Base-by-base conservation (phyloP, 2,888 invertebrate genomes). In the Brassicogethes aeneus region DNA sequence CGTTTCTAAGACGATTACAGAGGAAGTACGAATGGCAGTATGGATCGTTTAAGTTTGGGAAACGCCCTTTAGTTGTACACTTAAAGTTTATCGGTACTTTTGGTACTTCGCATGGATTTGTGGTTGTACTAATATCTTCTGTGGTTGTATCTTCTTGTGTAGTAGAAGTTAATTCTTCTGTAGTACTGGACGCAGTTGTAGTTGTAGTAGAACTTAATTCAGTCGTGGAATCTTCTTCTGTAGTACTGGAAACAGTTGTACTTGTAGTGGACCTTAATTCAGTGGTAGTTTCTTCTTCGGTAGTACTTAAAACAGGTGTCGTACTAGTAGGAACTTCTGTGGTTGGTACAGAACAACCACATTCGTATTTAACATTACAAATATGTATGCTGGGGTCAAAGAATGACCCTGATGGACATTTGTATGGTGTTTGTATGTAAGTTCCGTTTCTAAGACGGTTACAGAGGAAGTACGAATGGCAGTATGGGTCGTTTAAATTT, bases 1-100 rank as follows among this genome's bases (percentile, higher is more conserved):
- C 5, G 10, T 23, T 23, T 17, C 33, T 36, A 29, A 8, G 14
- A 16, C 39, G 14, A 33, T 8, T 32, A 35, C 42, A 16, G 36
- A 37, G 10, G 12, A 12, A 34, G 10, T 14, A 38, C 3, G 33
- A 13, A 15, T 30, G 16, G 32, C 31, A 38, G 31, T n/a, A 15
- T 12, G 38, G 16, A 23, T 23, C 10, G 10, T 23, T 23, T 23
- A 10, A 10, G 10, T 23, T 10, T 23, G 10, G 10, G 10, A 23
- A 23, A 7, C 23, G 5, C 10, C 23, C 23, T 10, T 10, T 23
- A 7, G 5, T 10, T 23, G 5, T 23, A 23, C 23, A 23, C 10
- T 23, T 23, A 23, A 23, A 23, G 23, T 23, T 23, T 10, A 23
- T 23, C 10, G 23, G 10, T 7, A 7, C 10, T 23, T 5, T 7